A percentile compares a stretch with the other conserved stretches of the same genome.
These are phyloP conservation scores for Antechinus stuartii DNA, from an alignment of 2,113 vertebrate species.

Conservation along the genomic window DNA sequence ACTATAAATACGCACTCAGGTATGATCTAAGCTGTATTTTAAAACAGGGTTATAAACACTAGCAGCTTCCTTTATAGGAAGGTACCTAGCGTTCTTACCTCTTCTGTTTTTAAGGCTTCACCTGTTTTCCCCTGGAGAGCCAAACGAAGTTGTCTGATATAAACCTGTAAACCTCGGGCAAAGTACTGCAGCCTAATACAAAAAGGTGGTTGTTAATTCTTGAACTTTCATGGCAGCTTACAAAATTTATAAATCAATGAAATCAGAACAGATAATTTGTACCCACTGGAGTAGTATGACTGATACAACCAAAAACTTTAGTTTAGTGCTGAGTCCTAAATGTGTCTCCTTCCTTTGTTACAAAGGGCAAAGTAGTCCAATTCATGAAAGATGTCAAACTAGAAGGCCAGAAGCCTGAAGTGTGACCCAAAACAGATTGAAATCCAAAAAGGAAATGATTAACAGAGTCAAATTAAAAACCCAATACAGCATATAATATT, in stretches of 20 bases:
- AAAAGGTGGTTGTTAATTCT: constrained; percentile 51
- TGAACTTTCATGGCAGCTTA: background rate
- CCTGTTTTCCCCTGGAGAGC: constrained; percentile 98
- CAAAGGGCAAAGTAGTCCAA: constrained; percentile 16
- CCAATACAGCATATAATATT: background rate
- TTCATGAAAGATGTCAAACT: constrained; percentile 35
- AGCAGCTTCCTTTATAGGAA: background rate
- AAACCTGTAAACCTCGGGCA: constrained; percentile 97
- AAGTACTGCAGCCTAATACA: constrained; percentile 95
- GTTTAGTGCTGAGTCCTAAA: background rate
- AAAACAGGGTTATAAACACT: background rate
- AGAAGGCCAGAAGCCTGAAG: background rate
- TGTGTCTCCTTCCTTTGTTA: background rate
- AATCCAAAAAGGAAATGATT: background rate
- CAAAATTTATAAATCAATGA: background rate
- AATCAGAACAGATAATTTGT: background rate
- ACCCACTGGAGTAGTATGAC: background rate
- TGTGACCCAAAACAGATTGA: background rate
- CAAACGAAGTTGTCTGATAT: constrained; percentile 96
- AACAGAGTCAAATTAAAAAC: background rate
- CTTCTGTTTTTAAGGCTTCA: constrained; percentile 98
- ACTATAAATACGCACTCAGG: background rate
- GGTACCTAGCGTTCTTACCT: constrained; percentile 84
- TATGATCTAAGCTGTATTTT: background rate
- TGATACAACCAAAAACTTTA: background rate